phyloP scores from a whole-genome alignment of 2,113 vertebrate species.

The Aspidoscelis tigris region DNA sequence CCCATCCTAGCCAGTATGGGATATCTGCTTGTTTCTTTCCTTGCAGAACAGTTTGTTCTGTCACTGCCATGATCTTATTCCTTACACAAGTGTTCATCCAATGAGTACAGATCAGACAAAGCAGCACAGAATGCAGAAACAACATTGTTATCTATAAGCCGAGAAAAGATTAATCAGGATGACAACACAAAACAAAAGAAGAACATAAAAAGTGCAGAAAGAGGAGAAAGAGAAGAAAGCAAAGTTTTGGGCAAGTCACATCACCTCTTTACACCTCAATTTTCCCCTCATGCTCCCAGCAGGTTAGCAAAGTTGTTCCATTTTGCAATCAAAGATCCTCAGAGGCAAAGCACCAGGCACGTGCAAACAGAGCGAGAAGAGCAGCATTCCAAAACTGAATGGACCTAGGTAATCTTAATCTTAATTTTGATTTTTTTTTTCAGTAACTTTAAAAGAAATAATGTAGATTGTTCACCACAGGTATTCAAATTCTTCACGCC shows the following conservation, averaged over 20 bases:
- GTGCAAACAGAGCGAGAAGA: constrained; percentile 11
- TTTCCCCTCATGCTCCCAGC: constrained; percentile 11
- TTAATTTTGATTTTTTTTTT: background rate
- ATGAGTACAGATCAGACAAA: constrained; percentile 12
- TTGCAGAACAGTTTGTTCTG: background rate
- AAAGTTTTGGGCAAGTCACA: background rate
- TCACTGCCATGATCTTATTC: constrained; percentile 27
- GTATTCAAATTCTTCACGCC: background rate
- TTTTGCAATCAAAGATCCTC: background rate
- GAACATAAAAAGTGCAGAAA: background rate
- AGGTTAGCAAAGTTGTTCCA: background rate
- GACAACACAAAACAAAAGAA: background rate
- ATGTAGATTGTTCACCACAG: too few relatives aligned
- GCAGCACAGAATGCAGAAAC: background rate
- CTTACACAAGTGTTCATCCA: constrained; percentile 39
- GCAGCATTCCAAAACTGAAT: background rate
- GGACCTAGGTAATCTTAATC: background rate
- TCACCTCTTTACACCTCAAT: background rate
- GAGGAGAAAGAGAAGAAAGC: background rate
- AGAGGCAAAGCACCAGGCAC: background rate
- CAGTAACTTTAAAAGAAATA: constrained; percentile 25
- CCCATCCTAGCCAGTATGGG: constrained; percentile 18
- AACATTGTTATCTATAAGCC: background rate
- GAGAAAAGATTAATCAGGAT: background rate
- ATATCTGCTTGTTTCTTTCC: constrained; percentile 16